Base-by-base conservation (phyloP, 1,140 invertebrate species). In the Druon quercuslanigerum region DNA sequence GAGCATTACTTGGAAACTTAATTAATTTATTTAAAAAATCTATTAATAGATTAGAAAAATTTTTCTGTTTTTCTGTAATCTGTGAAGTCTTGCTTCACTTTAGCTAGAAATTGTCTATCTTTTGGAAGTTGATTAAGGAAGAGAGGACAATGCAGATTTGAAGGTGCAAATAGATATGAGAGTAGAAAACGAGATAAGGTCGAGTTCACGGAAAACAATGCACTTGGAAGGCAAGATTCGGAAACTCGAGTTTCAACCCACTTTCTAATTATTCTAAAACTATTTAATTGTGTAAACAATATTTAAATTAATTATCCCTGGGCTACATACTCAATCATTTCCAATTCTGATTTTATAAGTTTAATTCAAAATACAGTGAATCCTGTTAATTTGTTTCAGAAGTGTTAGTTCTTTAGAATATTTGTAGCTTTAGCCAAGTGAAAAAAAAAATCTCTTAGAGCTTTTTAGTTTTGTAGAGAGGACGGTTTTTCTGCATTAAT, bases 401-500 rank as follows among this genome's bases (percentile, higher is more conserved):
- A 46, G 11, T 11, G 0, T 1, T 13, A 16, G 14, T 25, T 52
- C 13, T 50, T 16, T 73, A 17, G 19, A 73, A 52, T 17, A 51
- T n/a, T 51, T 52, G 19, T n/a, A 52, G 52, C 51, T 52, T 40
- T 73, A 19, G 20, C 20, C 14, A 17, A 51, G 8, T 33, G n/a
- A 20, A 16, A 20, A 16, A 54, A 54, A 73, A 14, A 54, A 14
- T 25, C n/a, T 54, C 7, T 51, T 51, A 51, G 19, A 40, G 25
- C 33, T 73, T 51, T 54, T 3, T 25, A 16, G 33, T 52, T 54
- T 57, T 56, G 57, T 40, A 57, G 56, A 72, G 72, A 79, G 79
- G 79, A 83, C 79, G 79, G 75, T 79, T 66, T 73, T 78, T 78
- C 72, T 17, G 33, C 25, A 72, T 82, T 79, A 71, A 71, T 70